A percentile compares a stretch with the other conserved stretches of the same genome.
Evolutionary conservation across 2,888 invertebrate species (phyloP).

Genomic region (Dusona sp.): DNA sequence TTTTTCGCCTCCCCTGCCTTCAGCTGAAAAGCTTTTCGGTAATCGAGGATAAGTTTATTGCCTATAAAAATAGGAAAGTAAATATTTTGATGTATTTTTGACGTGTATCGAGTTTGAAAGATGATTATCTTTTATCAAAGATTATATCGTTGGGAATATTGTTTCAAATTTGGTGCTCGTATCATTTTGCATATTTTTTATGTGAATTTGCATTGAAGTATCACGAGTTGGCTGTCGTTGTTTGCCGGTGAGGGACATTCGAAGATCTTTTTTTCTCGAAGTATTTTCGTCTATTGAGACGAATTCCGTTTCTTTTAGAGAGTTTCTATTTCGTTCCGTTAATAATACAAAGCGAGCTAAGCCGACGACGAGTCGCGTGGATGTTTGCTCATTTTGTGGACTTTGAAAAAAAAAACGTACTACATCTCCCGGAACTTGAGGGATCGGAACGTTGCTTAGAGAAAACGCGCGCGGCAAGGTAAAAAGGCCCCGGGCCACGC

Average conservation of each 20-base stretch:
- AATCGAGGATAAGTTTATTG: conserved; percentile 3
- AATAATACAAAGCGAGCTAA: conserved; percentile 44
- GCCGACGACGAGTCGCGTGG: conserved; percentile 22
- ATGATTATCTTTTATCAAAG: neutral
- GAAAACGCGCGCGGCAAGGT: conserved; percentile 37
- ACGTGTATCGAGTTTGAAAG: neutral
- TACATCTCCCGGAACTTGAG: conserved; percentile 19
- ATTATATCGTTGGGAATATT: neutral
- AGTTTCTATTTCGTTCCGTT: conserved; percentile 17
- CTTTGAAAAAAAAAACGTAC: neutral
- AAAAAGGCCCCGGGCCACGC: conserved; percentile 63
- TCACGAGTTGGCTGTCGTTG: neutral
- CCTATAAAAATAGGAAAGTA: conserved; percentile 13
- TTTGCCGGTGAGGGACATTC: neutral
- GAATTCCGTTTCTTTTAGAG: conserved; percentile 3
- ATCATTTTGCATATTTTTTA: neutral
- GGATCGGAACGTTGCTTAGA: conserved; percentile 13
- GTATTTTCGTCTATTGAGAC: neutral
- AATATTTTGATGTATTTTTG: neutral
- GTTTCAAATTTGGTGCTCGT: neutral
- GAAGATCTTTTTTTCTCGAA: neutral
- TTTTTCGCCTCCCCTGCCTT: neutral
- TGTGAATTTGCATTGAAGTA: neutral
- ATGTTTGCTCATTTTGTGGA: conserved; percentile 56
- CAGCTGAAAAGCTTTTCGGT: conserved; percentile 25